phyloP scores from a whole-genome alignment of 2,113 vertebrate species.

The Camelus bactrianus region DNA sequence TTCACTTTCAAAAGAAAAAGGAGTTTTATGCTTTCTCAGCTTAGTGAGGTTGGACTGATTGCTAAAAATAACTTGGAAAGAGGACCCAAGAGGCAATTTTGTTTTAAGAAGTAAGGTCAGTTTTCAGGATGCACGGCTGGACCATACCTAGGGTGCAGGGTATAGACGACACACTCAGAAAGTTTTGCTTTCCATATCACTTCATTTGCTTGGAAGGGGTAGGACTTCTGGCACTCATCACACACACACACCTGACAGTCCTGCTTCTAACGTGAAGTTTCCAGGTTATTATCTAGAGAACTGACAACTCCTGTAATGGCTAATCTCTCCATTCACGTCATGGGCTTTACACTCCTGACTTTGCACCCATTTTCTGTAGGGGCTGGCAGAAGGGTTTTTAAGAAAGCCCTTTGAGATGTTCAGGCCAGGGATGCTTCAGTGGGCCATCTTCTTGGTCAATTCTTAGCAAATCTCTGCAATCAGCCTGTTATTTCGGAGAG shows the following conservation, averaged over 20 bases:
- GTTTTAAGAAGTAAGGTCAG: slow-evolving; percentile 1
- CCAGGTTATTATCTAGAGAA: slow-evolving; percentile 36
- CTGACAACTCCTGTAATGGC: slow-evolving; percentile 18
- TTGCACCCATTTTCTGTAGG: background rate
- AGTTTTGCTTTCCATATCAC: background rate
- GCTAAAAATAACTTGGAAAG: slow-evolving; percentile 55
- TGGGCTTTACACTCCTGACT: slow-evolving; percentile 9
- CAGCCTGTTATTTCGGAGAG: background rate
- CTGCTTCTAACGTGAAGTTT: slow-evolving; percentile 37
- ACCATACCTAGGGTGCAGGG: background rate
- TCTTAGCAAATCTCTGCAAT: slow-evolving; percentile 22
- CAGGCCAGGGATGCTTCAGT: background rate
- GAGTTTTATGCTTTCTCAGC: slow-evolving; percentile 25
- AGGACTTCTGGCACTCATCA: background rate
- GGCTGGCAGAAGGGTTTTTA: background rate
- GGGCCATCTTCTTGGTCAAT: background rate
- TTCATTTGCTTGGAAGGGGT: slow-evolving; percentile 14
- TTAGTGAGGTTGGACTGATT: background rate
- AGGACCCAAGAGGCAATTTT: slow-evolving; percentile 28
- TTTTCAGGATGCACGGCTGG: slow-evolving; percentile 6
- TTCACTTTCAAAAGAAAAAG: slow-evolving; percentile 49
- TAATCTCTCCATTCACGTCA: slow-evolving; percentile 32
- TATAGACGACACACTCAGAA: background rate
- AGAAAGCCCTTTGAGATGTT: slow-evolving; percentile 19
- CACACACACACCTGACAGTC: background rate